These are phyloP conservation scores for Malthinus flaveolus DNA, from an alignment of 2,888 invertebrate genomes.

Conservation along the genomic window DNA sequence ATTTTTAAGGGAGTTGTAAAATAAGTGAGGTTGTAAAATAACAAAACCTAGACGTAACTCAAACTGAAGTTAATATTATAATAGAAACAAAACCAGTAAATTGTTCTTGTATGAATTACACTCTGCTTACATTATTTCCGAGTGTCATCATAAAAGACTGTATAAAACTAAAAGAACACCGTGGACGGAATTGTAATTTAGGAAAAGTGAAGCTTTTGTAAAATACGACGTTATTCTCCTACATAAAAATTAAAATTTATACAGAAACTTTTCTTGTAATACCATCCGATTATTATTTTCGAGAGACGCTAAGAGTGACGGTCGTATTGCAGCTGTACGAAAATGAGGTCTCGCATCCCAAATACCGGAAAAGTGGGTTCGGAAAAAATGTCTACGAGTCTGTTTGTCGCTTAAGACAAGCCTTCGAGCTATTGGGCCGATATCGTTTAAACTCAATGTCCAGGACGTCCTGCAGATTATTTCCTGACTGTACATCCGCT, in stretches of 20 bases:
- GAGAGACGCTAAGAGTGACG: no score
- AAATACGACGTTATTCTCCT: constrained; percentile 19
- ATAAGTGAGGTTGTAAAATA: constrained; percentile 2
- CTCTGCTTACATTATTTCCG: constrained; percentile 19
- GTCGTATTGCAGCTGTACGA: no score
- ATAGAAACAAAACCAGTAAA: not conserved
- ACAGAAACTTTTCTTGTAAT: constrained; percentile 10
- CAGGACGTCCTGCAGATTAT: no score
- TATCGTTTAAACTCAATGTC: no score
- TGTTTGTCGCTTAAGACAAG: no score
- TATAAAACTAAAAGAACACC: constrained; percentile 19
- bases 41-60: constrained; percentile 2
- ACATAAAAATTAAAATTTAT: constrained; percentile 21
- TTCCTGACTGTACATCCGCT: no score
- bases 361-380: no score
- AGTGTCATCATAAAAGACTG: constrained; percentile 8
- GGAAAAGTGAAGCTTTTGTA: constrained; percentile 14
- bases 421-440: no score
- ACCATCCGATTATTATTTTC: no score
- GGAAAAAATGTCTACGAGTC: no score
- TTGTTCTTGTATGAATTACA: constrained; percentile 15
- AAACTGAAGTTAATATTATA: not conserved
- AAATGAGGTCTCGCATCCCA: no score
- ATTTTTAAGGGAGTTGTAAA: no score
- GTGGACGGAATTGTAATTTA: constrained; percentile 20